Base-by-base conservation (phyloP, 2,113 vertebrate genomes). In the Neolamprologus modestus region DNA sequence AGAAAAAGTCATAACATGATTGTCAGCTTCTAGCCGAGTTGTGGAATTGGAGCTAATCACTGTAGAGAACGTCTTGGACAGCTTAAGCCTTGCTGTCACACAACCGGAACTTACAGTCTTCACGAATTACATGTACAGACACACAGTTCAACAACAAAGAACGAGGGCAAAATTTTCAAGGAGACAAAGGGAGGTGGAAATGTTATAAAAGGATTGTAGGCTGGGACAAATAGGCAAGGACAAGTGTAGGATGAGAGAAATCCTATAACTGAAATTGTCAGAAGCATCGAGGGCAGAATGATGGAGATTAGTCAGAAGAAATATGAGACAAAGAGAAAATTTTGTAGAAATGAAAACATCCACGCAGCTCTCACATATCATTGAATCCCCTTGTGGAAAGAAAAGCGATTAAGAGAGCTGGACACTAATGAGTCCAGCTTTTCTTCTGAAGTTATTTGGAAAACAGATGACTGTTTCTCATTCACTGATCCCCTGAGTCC, bases 231-330 rank as follows among this genome's bases (percentile, higher is more conserved):
- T 81, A 54, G 21, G 13, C 4, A 9, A 87, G 81, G 88, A 88
- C 71, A 78, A 84, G 66, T 78, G 78, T 90, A 81, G 68, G 81
- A 91, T 82, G 87, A 84, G 19, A 57, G 16, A 82, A 87, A 92
- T 89, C 79, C 81, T 37, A 66, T 88, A 84, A 89, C 54, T 52
- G 10, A 86, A 94, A 52, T 73, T 88, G 73, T 92, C 83, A 87
- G 55, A 37, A 35, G 12, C 33, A 53, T 1, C 3, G 19, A 88
- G 79, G 84, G 52, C 57, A 47, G 80, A 89, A 87, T 84, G 61
- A 83, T 68, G 54, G 61, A 31, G 78, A 91, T 90, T 84, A 91
- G 8, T 17, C 24, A 53, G n/a, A n/a, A 88, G 8, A 73, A 10
- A 14, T 63, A 85, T 53, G 8, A 37, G 24, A 88, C 35, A 71